Percentiles rank a stretch among this genome's conserved stretches.
phyloP scores from a whole-genome alignment of 2,888 invertebrate genomes.

The Hemistola chrysoprasaria region DNA sequence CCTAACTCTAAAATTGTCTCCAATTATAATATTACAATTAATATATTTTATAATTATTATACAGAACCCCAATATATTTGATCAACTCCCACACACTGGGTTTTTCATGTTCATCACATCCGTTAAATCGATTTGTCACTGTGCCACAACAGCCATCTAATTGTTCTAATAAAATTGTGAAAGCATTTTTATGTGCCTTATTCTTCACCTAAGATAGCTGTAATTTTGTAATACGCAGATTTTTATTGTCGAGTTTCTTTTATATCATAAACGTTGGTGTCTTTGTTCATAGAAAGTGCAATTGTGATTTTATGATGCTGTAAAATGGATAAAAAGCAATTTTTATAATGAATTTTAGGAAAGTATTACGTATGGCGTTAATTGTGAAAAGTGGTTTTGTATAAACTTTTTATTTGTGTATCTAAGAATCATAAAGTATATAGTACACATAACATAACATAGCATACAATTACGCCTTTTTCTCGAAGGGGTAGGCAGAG shows the following conservation, averaged over 20 bases:
- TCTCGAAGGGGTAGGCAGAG: too few species aligned
- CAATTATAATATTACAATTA: too few species aligned
- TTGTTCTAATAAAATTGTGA: slow-evolving; percentile 35
- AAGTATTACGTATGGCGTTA: slow-evolving; percentile 5
- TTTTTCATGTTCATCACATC: slow-evolving; percentile 12
- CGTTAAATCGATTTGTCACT: slow-evolving; percentile 47
- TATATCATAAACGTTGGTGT: slow-evolving; percentile 1
- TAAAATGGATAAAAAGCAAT: slow-evolving; percentile 10
- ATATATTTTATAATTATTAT: not conserved
- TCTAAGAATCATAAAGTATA: too few species aligned
- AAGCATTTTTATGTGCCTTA: slow-evolving; percentile 30
- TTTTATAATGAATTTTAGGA: slow-evolving; percentile 1
- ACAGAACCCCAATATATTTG: not conserved
- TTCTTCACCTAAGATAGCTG: slow-evolving; percentile 19
- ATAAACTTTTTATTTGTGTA: too few species aligned
- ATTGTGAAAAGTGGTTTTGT: slow-evolving; percentile 1
- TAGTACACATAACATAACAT: too few species aligned
- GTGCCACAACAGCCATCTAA: slow-evolving; percentile 31
- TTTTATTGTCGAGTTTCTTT: slow-evolving; percentile 16
- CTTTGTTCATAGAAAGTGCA: slow-evolving; percentile 14
- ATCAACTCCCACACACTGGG: not conserved
- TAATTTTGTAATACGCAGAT: slow-evolving; percentile 10
- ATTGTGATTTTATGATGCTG: slow-evolving; percentile 7
- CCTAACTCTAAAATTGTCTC: too few species aligned
- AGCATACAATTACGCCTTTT: too few species aligned